These are phyloP conservation scores for Syrphus vitripennis DNA, from an alignment of 2,888 invertebrate species.

Conservation along the genomic window DNA sequence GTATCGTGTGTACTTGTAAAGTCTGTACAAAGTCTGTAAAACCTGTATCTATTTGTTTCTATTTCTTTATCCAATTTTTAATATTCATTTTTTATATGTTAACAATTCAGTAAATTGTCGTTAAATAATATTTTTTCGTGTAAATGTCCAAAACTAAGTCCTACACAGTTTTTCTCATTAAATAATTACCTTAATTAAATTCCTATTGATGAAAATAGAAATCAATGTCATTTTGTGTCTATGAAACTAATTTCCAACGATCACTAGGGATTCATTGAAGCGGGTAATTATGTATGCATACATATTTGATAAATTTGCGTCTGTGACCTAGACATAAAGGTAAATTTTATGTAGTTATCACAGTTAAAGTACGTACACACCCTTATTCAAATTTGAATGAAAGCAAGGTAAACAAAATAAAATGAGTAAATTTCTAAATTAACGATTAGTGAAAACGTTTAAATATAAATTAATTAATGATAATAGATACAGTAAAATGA, in stretches of 20 bases:
- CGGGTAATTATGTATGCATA: slow-evolving; percentile 25
- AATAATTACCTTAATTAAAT: not conserved
- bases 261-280: slow-evolving; percentile 7
- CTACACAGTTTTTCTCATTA: not conserved
- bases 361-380: not conserved
- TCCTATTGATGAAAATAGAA: not conserved
- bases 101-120: not conserved
- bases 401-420: not conserved
- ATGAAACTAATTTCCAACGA: not conserved
- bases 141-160: not conserved
- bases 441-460: not conserved
- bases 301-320: not conserved
- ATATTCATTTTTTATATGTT: no score
- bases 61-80: no score
- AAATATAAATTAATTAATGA: not conserved
- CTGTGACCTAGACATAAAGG: slow-evolving; percentile 13
- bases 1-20: no score
- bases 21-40: no score
- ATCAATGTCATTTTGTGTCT: slow-evolving; percentile 2
- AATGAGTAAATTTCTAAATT: not conserved
- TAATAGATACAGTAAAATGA: no score
- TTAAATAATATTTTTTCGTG: not conserved
- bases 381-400: not conserved
- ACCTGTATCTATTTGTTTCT: no score
- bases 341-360: not conserved